Percentiles rank a stretch among this genome's conserved stretches.
These are phyloP conservation scores for Amniataba percoides DNA, from an alignment of 2,797 vertebrate genomes.

Conservation along the genomic window DNA sequence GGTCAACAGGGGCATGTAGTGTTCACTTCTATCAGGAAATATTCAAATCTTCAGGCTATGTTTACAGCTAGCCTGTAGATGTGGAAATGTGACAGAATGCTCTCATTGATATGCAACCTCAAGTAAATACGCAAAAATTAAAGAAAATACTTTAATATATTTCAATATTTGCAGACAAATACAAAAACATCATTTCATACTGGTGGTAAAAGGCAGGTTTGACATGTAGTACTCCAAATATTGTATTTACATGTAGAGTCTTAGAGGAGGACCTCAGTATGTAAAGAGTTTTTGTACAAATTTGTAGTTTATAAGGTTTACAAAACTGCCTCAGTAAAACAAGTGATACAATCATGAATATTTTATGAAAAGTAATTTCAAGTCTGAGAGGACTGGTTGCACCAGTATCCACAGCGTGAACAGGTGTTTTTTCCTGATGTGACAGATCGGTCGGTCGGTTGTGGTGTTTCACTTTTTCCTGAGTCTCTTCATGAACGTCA, in stretches of 20 bases:
- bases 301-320: neutral
- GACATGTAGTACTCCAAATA: neutral
- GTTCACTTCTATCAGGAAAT: conserved; percentile 46
- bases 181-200: neutral
- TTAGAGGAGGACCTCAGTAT: conserved; percentile 3
- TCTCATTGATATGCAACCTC: neutral
- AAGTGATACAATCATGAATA: neutral
- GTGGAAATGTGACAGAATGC: neutral
- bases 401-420: neutral
- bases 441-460: neutral
- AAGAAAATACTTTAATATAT: neutral
- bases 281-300: neutral
- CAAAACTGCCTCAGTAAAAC: neutral
- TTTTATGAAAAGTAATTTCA: conserved; percentile 4
- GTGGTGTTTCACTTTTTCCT: conserved; percentile 85
- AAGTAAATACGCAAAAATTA: neutral
- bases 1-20: conserved; percentile 23
- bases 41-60: conserved; percentile 65
- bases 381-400: too few species aligned
- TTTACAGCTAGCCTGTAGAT: neutral
- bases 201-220: neutral
- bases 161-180: conserved; percentile 25
- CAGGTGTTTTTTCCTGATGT: neutral
- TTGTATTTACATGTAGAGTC: conserved; percentile 33
- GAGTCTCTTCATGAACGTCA: conserved; percentile 94